phyloP scores from a whole-genome alignment of 2,113 vertebrate genomes.

The Felis catus region DNA sequence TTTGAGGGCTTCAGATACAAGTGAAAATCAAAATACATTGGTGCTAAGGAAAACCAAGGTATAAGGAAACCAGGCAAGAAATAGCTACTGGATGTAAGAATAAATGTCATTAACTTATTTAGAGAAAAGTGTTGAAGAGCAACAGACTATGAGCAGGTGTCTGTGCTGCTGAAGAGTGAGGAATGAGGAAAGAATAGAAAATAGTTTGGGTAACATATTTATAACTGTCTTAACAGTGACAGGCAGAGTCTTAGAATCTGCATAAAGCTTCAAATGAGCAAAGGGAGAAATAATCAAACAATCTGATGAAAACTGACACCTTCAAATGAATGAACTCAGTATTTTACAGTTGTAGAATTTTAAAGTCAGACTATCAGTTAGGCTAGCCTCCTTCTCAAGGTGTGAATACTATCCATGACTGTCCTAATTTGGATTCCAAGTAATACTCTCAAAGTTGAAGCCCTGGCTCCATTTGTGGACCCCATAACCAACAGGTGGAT shows the following conservation, averaged over 20 bases:
- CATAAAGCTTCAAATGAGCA: not conserved
- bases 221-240: not conserved
- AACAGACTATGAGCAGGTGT: not conserved
- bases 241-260: not conserved
- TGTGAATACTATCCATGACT: not conserved
- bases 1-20: not conserved
- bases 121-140: not conserved
- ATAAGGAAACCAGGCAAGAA: slow-evolving; percentile 27
- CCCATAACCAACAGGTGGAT: not conserved
- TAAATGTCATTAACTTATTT: not conserved
- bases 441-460: not conserved
- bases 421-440: not conserved
- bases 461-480: no score
- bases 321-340: not conserved
- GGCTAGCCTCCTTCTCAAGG: not conserved
- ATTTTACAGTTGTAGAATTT: not conserved
- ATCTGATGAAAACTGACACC: not conserved
- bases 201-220: not conserved
- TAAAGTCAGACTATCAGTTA: not conserved
- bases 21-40: not conserved
- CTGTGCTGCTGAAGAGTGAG: not conserved
- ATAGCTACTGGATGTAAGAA: not conserved
- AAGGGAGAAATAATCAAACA: not conserved
- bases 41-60: not conserved
- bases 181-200: not conserved